Evolutionary conservation across 2,113 vertebrate species (phyloP), one percentile per base, ranked within the genome.

Genomic region (Holacanthus passer): DNA sequence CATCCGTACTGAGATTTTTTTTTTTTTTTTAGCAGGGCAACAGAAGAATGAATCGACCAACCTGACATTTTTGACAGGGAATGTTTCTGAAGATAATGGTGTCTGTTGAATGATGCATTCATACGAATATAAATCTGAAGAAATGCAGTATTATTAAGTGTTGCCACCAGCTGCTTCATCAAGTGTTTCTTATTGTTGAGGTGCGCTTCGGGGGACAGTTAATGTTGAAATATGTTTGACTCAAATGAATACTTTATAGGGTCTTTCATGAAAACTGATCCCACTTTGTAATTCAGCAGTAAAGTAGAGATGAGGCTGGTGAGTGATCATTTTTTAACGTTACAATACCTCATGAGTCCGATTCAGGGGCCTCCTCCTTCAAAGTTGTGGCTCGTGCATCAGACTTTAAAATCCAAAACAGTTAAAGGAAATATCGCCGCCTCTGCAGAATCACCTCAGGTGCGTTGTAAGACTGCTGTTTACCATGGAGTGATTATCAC

Each of bases 11-110:
- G 16, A 56, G 29, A 29, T 68, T 41, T 74, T 41, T 37, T 37
- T 37, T 37, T 37, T 37, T 7, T 7, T n/a, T 71, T 50, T 22
- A 70, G 43, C 31, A 11, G 19, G 20, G 31, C 17, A 41, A 14
- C 16, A 5, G 55, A 45, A 41, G 48, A 73, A 19, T 68, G 31
- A 68, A 58, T 75, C 37, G 1, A 62, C 7, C 3, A 12, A 20
- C 20, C 27, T 27, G 65, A 76, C 62, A 41, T 55, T 41, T n/a
- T 67, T 45, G 37, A 77, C 27, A 45, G 31, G 20, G 10, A 58
- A 19, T 31, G 13, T 76, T 67, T 64, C 3, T 47, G 20, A 35
- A 20, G n/a, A 73, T 39, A 45, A 43, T 35, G 3, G 76, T 58
- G 19, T 37, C 24, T 41, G 13, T 20, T 31, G 17, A 59, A 20